Base-by-base conservation (phyloP, 2,797 vertebrate species). In the Silurus lanzhouensis region DNA sequence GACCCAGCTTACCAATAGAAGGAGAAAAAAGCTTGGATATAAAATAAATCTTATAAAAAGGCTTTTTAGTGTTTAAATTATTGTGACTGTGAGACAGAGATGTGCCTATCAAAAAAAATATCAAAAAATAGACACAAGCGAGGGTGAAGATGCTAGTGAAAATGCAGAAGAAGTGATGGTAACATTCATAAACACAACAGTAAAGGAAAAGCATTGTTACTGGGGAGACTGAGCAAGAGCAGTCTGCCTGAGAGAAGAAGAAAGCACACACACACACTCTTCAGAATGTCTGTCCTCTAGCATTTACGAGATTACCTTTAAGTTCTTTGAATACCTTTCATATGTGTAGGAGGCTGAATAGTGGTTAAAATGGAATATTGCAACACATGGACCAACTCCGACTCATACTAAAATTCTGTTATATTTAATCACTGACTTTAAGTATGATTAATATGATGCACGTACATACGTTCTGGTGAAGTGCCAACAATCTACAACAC, bases 281-380 rank as follows among this genome's bases (percentile, higher is more conserved):
- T 76, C 82, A 75, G 19, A 77, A 48, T 66, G 57, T 68, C 31
- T 70, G 19, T 81, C 27, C 64, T 74, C 58, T 75, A 81, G 48
- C 72, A 85, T 86, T 79, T 66, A 68, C 72, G 72, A 89, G 78
- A 87, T 92, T 88, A 88, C 84, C 82, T 91, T 85, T 70, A 83
- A 81, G 86, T 84, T 89, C 88, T 85, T 88, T 46, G 83, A 89
- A 90, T 87, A 91, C 84, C 87, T 85, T 83, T 72, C n/a, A 19
- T 10, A 64, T 70, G 81, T 88, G 89, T 90, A 88, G 86, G 88
- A 90, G 89, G 85, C 79, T 86, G 82, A 84, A 79, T 87, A 60
- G 38, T 85, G 76, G 81, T 76, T 70, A 84, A 88, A 68, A 90
- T 61, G 55, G 13, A 20, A 83, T 85, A 86, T 81, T 79, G 83